These are phyloP conservation scores for Myopa tessellatipennis DNA, from an alignment of 2,888 invertebrate genomes.

Conservation along the genomic window DNA sequence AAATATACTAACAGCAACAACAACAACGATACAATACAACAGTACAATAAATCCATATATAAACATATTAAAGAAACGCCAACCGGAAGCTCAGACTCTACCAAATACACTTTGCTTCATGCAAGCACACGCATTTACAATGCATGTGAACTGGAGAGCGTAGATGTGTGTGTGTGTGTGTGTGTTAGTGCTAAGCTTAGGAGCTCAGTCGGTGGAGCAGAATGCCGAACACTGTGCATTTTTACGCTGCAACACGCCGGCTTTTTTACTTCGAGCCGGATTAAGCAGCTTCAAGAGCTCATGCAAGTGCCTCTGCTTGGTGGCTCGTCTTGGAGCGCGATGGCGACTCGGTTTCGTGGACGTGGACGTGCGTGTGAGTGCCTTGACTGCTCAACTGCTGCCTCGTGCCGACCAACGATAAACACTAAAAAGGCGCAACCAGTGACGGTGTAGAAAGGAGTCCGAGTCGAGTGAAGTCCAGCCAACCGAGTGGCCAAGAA, in stretches of 20 bases:
- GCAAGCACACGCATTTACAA: conserved; percentile 31
- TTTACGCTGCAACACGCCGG: conserved; percentile 15
- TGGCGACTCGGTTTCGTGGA: not conserved
- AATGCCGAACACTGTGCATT: not conserved
- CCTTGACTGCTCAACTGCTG: not conserved
- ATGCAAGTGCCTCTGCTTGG: not conserved
- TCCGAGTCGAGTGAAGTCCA: not conserved
- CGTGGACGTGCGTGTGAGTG: not conserved
- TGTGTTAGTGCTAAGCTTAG: not conserved
- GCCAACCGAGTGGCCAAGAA: too few species aligned
- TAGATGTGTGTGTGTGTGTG: not conserved
- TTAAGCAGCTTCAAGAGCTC: conserved; percentile 11
- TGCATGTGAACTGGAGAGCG: conserved; percentile 9
- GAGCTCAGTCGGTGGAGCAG: not conserved
- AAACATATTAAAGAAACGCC: not conserved
- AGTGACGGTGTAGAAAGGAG: not conserved
- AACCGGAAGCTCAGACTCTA: conserved; percentile 8
- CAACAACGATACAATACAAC: conserved; percentile 5
- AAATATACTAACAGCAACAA: conserved; percentile 23
- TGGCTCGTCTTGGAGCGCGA: not conserved
- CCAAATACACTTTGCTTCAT: not conserved
- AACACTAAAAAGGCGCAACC: not conserved
- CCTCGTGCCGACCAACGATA: not conserved
- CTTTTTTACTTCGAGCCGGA: not conserved
- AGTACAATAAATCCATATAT: too few species aligned